Evolutionary conservation across 2,888 invertebrate species (phyloP), one percentile per base, ranked within the genome.

Genomic region (Tachina lurida): DNA sequence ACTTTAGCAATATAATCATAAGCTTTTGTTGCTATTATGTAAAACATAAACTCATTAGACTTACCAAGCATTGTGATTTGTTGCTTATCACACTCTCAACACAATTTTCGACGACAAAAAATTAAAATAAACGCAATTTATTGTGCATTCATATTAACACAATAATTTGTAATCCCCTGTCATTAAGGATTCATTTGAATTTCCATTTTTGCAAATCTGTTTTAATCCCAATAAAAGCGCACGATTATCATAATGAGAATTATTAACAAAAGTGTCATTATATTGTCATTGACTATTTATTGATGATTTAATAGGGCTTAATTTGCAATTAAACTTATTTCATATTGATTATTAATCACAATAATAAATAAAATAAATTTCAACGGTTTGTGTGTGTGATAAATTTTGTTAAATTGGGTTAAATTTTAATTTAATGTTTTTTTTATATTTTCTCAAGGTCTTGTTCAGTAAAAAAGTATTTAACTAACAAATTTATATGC

Each of bases 251-350:
- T n/a, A 56, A 70, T 41, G 56, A 17, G 65, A 68, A 58, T 58
- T 71, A 58, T 71, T 58, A 83, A 76, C 49, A 71, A 73, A 71
- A 71, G 65, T 67, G 65, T 60, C 52, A 73, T 83, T 83, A 45
- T 67, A 52, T 7, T 73, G 71, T 83, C 83, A 83, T 58, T 67
- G 52, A 83, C 65, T 77, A 73, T 65, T 83, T 73, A 83, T 73
- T 76, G 49, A 31, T 58, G 49, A 77, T 45, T 83, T 65, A 71
- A 77, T 65, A 77, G 13, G 71, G 73, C 73, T 83, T 77, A 77
- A 77, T 67, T 52, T 45, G 60, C 65, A 73, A 67, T 67, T 60
- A 45, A 58, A 71, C 60, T 77, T 60, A 77, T 71, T 65, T 77
- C 31, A 77, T 52, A 1, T 49, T 31, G 70, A 43, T 76, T 83